These are phyloP conservation scores for Brenthis daphne DNA, from an alignment of 2,888 invertebrate genomes.

Conservation along the genomic window DNA sequence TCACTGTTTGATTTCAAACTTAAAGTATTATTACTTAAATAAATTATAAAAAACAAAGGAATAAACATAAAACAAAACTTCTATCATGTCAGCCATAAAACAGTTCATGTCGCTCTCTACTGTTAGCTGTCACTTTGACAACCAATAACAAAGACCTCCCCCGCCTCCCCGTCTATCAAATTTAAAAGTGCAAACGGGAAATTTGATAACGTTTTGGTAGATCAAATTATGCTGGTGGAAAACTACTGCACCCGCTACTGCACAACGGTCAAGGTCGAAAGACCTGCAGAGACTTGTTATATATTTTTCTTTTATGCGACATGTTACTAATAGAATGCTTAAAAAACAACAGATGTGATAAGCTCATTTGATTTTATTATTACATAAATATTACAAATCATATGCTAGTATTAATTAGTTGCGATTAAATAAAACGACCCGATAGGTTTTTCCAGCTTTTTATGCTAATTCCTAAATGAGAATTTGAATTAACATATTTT, in stretches of 20 bases:
- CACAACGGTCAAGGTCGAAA: slow-evolving; percentile 46
- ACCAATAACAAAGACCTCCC: slow-evolving; percentile 38
- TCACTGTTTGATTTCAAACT: too few species aligned
- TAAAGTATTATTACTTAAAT: too few species aligned
- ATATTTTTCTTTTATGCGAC: slow-evolving; percentile 5
- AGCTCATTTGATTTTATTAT: too few species aligned
- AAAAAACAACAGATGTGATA: not conserved
- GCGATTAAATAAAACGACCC: not conserved
- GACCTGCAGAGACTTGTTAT: slow-evolving; percentile 34
- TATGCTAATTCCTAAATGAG: not conserved
- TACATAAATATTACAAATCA: not conserved
- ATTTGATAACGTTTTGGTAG: slow-evolving; percentile 19
- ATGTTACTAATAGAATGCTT: not conserved
- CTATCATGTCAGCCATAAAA: not conserved
- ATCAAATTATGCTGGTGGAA: slow-evolving; percentile 29
- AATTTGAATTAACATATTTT: slow-evolving; percentile 14
- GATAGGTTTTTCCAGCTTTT: too few species aligned
- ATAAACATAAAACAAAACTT: not conserved
- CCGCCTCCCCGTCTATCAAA: slow-evolving; percentile 3
- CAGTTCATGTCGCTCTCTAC: slow-evolving; percentile 19
- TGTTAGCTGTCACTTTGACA: slow-evolving; percentile 57
- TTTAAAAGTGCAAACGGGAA: slow-evolving; percentile 11
- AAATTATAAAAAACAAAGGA: not conserved
- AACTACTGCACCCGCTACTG: slow-evolving; percentile 39
- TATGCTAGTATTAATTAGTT: slow-evolving; percentile 1